These are phyloP conservation scores for Siphamia tubifer DNA, from an alignment of 2,113 vertebrate species.

Conservation along the genomic window DNA sequence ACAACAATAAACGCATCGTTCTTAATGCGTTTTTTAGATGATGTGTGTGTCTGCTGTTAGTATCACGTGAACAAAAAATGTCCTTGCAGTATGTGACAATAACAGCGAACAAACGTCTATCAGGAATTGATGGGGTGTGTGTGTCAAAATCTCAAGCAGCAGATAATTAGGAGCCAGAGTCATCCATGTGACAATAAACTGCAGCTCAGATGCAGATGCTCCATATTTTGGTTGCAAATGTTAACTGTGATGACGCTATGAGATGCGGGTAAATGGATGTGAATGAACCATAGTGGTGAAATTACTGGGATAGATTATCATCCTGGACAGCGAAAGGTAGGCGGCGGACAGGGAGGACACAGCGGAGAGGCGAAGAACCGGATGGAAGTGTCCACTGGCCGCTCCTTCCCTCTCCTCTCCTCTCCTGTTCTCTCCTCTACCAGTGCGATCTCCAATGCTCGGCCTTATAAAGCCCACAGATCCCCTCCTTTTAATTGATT, in stretches of 20 bases:
- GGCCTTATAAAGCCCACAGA: constrained; percentile 70
- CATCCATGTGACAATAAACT: not conserved
- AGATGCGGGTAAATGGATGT: too few species aligned
- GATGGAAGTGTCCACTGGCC: constrained; percentile 4
- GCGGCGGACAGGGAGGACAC: constrained; percentile 5
- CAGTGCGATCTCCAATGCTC: constrained; percentile 23
- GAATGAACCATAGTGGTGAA: not conserved
- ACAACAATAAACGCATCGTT: too few species aligned
- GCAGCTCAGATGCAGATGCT: not conserved
- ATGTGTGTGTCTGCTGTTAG: not conserved
- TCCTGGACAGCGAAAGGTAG: not conserved
- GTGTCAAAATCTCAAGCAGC: not conserved
- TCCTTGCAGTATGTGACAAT: not conserved
- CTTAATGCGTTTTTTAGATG: not conserved
- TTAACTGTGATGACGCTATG: not conserved
- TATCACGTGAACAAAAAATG: not conserved
- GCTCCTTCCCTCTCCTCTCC: constrained; percentile 48
- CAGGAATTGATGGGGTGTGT: not conserved
- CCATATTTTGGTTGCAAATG: not conserved
- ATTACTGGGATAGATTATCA: not conserved
- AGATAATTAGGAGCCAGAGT: not conserved
- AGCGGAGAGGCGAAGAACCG: constrained; percentile 9
- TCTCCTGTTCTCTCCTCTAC: constrained; percentile 39
- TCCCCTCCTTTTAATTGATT: constrained; percentile 87
- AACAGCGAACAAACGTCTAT: constrained; percentile 3